phyloP scores from a whole-genome alignment of 2,113 vertebrate genomes.

The Apodemus speciosus region DNA sequence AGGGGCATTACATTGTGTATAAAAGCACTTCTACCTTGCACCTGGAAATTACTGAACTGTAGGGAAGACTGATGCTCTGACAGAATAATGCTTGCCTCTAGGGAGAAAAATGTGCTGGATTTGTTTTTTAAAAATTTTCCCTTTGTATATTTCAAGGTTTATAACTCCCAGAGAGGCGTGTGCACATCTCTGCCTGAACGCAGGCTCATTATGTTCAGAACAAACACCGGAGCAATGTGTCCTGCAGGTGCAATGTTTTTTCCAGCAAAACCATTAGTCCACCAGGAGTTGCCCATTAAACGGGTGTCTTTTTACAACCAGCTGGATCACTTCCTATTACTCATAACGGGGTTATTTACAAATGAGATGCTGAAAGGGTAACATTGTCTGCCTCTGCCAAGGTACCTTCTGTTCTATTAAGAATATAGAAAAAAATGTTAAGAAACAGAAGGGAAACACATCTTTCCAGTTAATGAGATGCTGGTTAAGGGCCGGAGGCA shows the following conservation, averaged over 20 bases:
- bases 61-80: constrained; percentile 60
- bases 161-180: constrained; percentile 70
- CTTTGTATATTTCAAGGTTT: constrained; percentile 75
- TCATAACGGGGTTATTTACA: constrained; percentile 81
- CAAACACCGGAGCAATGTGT: constrained; percentile 61
- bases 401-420: constrained; percentile 75
- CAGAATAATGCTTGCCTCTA: constrained; percentile 56
- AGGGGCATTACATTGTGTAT: constrained; percentile 15
- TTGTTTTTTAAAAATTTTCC: constrained; percentile 43
- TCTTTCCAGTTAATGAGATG: constrained; percentile 79
- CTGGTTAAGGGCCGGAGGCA: constrained; percentile 79
- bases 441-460: constrained; percentile 76
- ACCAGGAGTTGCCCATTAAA: constrained; percentile 75
- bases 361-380: constrained; percentile 75
- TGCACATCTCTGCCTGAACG: constrained; percentile 61
- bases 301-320: constrained; percentile 74
- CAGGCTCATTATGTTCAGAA: constrained; percentile 70
- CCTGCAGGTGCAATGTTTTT: constrained; percentile 69
- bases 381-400: constrained; percentile 70
- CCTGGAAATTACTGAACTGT: constrained; percentile 71
- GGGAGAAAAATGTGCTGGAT: constrained; percentile 45
- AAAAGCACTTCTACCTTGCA: constrained; percentile 47
- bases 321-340: constrained; percentile 79
- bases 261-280: constrained; percentile 71
- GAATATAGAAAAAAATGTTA: constrained; percentile 66